Base-by-base conservation (phyloP, 2,888 invertebrate species). In the Reticulitermes lucifugus region DNA sequence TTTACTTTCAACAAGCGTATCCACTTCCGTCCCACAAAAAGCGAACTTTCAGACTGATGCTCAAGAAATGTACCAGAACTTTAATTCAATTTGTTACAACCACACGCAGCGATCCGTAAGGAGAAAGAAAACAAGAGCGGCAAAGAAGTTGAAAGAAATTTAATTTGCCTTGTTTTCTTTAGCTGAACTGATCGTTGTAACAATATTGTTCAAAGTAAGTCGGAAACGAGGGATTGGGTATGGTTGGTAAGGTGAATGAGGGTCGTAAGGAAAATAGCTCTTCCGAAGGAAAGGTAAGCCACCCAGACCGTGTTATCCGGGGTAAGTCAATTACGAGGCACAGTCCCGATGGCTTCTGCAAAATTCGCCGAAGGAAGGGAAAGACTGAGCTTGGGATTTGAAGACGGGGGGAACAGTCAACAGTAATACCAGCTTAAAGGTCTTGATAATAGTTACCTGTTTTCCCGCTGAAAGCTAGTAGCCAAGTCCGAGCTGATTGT, bases 91-190 rank as follows among this genome's bases (percentile, higher is more conserved):
- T 77, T 77, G 77, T 46, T 77, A 7, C 46, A 77, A 22, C 77
- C 21, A n/a, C 43, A 77, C n/a, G 71, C 73, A 83, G 21, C 55
- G 83, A 71, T 70, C 46, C 51, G 51, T 29, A 46, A 55, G 55
- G 60, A 43, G 83, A 59, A 77, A 83, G 83, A 83, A 83, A 83
- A 83, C 83, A 83, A 46, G 22, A 73, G 35, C 35, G 29, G 18
- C 71, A 73, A 73, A 77, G 71, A 85, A 85, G 84, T 82, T 84
- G 80, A 84, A 84, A 77, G 70, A 85, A 85, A 86, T 86, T 84
- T 84, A 84, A 84, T 86, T 86, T 86, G 59, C 86, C 75, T 81
- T 86, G 84, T 86, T 86, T 86, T 86, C 84, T 65, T 84, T 77
- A 75, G 29, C 71, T 77, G 51, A 86, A 73, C 83, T 75, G 84